A percentile compares a stretch with the other conserved stretches of the same genome.
phyloP scores from a whole-genome alignment of 2,888 invertebrate genomes.

The Oeneis ivallda region DNA sequence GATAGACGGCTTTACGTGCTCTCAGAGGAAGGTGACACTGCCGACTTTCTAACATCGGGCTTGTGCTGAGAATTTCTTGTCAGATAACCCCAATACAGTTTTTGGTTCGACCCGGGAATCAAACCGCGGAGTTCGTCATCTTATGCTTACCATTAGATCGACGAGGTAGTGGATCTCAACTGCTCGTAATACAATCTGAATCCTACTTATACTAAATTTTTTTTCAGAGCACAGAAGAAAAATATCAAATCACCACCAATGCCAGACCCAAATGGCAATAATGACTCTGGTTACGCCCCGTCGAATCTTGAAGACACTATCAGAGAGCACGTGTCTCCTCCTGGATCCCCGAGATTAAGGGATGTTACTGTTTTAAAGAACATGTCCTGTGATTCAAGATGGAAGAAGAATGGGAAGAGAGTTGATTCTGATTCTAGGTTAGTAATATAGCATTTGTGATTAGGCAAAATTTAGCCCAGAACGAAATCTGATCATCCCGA shows the following conservation, averaged over 20 bases:
- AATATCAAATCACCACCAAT: slow-evolving; percentile 66
- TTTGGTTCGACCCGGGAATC: no score
- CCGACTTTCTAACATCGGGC: no score
- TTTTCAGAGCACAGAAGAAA: slow-evolving; percentile 58
- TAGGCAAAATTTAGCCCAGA: no score
- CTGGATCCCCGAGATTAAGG: slow-evolving; percentile 74
- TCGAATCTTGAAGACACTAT: slow-evolving; percentile 81
- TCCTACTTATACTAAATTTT: slow-evolving; percentile 1
- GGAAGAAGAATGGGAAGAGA: slow-evolving; percentile 74
- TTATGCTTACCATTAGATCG: no score
- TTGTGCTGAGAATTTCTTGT: no score
- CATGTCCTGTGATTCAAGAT: slow-evolving; percentile 61
- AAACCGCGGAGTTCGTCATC: no score
- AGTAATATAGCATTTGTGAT: not conserved
- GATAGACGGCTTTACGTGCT: no score
- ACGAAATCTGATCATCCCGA: no score
- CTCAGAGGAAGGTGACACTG: no score
- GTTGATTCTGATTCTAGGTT: slow-evolving; percentile 66
- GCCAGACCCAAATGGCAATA: slow-evolving; percentile 90
- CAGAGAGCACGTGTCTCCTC: slow-evolving; percentile 82
- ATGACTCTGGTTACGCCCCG: slow-evolving; percentile 91
- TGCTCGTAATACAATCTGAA: not conserved
- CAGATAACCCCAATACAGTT: no score
- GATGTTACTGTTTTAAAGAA: slow-evolving; percentile 68
- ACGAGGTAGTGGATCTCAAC: no score